Evolutionary conservation across 1,140 invertebrate genomes (phyloP).

Genomic region (Trichonephila clavata): DNA sequence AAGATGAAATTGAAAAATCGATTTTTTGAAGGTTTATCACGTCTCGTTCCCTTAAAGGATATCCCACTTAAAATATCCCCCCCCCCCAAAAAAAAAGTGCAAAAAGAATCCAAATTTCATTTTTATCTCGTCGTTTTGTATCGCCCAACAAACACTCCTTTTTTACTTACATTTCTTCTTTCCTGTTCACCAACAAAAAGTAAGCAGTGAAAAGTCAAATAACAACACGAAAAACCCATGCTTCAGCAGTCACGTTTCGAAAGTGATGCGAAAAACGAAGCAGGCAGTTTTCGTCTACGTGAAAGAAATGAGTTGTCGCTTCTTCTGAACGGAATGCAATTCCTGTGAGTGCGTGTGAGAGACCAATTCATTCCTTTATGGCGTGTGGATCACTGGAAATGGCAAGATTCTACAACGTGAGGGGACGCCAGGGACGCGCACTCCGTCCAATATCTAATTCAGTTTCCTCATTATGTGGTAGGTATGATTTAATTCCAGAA

Average conservation of each 20-base stretch:
- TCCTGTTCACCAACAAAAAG: neutral
- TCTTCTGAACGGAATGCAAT: neutral
- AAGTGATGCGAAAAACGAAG: neutral
- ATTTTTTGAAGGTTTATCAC: no score
- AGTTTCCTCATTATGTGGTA: neutral
- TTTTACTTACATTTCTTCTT: neutral
- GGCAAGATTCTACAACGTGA: neutral
- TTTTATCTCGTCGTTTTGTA: no score
- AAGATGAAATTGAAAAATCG: no score
- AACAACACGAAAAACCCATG: neutral
- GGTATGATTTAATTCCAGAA: neutral
- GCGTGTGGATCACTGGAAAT: neutral
- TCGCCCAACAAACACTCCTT: no score
- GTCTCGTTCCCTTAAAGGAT: no score
- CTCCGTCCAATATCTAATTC: neutral
- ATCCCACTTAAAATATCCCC: no score
- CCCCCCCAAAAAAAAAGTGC: no score
- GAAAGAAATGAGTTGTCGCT: slow-evolving; percentile 15
- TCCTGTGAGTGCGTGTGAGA: neutral
- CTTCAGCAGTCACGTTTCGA: neutral
- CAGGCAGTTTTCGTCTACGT: neutral
- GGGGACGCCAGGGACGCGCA: neutral
- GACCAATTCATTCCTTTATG: neutral
- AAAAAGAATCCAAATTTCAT: no score
- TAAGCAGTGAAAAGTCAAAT: neutral